Conservation (phyloP, 2,797 vertebrate genomes). For the Carcharodon carcharias region DNA sequence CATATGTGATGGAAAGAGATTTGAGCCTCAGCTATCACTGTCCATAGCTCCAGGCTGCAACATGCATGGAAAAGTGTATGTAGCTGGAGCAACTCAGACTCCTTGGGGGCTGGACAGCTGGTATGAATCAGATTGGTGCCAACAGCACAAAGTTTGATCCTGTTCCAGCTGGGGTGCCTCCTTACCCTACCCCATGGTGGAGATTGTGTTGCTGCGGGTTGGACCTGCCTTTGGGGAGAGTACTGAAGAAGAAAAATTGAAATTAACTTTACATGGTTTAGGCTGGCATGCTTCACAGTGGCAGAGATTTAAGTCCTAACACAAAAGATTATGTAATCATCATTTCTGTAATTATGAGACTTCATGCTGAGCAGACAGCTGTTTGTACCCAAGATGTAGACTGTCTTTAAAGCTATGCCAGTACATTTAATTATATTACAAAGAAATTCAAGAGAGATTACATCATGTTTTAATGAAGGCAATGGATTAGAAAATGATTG, state of each 20-base stretch:
- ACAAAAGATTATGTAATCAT: neutral
- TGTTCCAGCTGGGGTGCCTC: too few relatives aligned
- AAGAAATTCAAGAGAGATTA: neutral
- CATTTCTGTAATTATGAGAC: neutral
- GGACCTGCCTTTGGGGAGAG: too few relatives aligned
- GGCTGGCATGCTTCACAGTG: neutral
- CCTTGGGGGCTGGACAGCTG: too few relatives aligned
- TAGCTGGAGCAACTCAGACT: too few relatives aligned
- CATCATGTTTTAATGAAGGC: conserved; percentile 6
- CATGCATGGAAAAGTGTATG: too few relatives aligned
- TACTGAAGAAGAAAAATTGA: neutral
- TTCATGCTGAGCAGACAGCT: conserved; percentile 19
- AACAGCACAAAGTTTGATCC: too few relatives aligned
- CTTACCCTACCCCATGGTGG: too few relatives aligned
- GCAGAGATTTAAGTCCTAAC: neutral
- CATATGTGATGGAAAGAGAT: too few relatives aligned
- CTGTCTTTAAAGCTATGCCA: conserved; percentile 11
- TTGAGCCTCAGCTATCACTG: too few relatives aligned
- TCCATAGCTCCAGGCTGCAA: too few relatives aligned
- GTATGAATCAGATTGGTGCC: too few relatives aligned
- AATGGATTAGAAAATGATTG: conserved; percentile 20
- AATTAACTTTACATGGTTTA: neutral
- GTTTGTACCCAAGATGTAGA: neutral
- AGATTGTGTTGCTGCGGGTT: too few relatives aligned
- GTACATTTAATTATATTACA: conserved; percentile 7